phyloP scores from a whole-genome alignment of 30 jellyfish, hydroid and myxozoan species.

The Thelohanellus kitauei region DNA sequence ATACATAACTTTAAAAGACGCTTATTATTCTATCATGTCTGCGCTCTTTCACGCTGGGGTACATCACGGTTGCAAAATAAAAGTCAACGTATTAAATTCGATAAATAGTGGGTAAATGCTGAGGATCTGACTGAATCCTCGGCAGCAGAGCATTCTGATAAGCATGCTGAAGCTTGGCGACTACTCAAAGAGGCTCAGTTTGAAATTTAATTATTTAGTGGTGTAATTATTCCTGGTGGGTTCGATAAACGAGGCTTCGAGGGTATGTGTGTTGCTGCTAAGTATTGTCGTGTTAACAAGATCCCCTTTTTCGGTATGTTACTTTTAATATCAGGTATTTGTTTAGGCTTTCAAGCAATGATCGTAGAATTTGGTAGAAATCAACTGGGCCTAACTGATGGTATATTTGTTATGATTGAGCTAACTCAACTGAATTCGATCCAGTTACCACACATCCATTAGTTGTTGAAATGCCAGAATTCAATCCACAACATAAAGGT shows the following conservation, averaged over 20 bases:
- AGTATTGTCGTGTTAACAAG: slow-evolving; percentile 33
- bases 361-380: slow-evolving; percentile 63
- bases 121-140: slow-evolving; percentile 25
- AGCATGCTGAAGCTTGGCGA: slow-evolving; percentile 61
- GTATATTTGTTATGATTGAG: slow-evolving; percentile 11
- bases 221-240: slow-evolving; percentile 97
- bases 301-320: slow-evolving; percentile 39
- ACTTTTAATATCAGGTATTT: slow-evolving; percentile 16
- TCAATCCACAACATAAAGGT: slow-evolving; percentile 69
- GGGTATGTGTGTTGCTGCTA: slow-evolving; percentile 57
- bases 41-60: slow-evolving; percentile 65
- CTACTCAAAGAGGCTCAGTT: slow-evolving; percentile 3
- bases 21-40: slow-evolving; percentile 34
- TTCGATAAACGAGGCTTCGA: slow-evolving; percentile 78
- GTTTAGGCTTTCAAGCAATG: slow-evolving; percentile 70
- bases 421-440: slow-evolving; percentile 61
- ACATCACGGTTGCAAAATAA: slow-evolving; percentile 29
- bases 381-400: slow-evolving; percentile 47
- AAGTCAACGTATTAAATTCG: slow-evolving; percentile 12
- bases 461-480: slow-evolving; percentile 87
- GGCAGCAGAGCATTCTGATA: slow-evolving; percentile 23
- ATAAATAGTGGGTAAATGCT: slow-evolving; percentile 38
- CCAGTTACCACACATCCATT: slow-evolving; percentile 69
- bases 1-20: slow-evolving; percentile 47
- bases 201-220: slow-evolving; percentile 12